Evolutionary conservation across 2,797 vertebrate genomes (phyloP), one percentile per base, ranked within the genome.

Genomic region (Periparus ater): DNA sequence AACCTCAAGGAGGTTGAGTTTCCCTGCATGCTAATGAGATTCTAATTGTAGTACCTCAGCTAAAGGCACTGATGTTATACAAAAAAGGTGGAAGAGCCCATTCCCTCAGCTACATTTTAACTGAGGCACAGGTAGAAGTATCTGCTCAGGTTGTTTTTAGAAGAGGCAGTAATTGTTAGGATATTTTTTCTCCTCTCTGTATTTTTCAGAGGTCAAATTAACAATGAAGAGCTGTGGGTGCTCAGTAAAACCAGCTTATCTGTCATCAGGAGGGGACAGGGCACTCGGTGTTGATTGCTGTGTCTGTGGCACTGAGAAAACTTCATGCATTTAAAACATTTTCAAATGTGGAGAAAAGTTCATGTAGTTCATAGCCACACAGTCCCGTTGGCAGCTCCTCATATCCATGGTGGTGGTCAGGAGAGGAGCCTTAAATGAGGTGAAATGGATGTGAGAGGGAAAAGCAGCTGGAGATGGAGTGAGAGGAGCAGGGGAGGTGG

Each of bases 341-440:
- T 78, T 19, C 10, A 58, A 14, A 45, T 2, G 13, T 0, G 20
- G 50, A 32, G 60, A n/a, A 66, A 34, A 58, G 15, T 34, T 16
- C 2, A 15, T 5, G 6, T 9, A 0, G 9, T 47, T 85, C 8
- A 6, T n/a, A 58, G 32, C 36, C 40, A 32, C n/a, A 1, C 10
- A 3, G 9, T 76, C 32, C 48, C 2, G 0, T 16, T 48, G 26
- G 50, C 36, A 63, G 15, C 66, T 19, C 4, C 3, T 66, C 51
- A 0, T 10, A 8, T 7, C 21, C 14, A 0, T 30, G 67, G 11
- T 1, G 9, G 3, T n/a, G 13, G 32, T 57, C 13, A 10, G 55
- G 54, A 78, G 26, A 45, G 60, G 60, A 72, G 34, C 10, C 13
- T 68, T 55, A 11, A 81, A 7, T 51, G 4, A 19, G 13, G 2